Evolutionary conservation across 2,113 vertebrate genomes (phyloP).

Genomic region (Bothrops jararaca): DNA sequence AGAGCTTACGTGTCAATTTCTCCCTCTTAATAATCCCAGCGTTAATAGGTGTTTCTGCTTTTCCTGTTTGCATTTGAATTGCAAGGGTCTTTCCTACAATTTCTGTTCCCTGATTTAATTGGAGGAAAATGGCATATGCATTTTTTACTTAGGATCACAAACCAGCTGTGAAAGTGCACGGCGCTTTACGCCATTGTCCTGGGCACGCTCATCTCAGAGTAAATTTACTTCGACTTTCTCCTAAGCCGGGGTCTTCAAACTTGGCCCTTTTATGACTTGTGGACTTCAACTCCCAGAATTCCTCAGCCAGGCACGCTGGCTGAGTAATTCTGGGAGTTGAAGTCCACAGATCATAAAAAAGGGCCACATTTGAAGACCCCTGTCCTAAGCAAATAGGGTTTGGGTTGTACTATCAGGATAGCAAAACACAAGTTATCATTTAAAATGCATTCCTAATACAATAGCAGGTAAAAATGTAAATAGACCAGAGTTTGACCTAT

Average conservation of each 20-base stretch:
- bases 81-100: background rate
- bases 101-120: background rate
- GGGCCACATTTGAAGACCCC: no score
- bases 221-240: background rate
- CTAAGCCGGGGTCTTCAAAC: background rate
- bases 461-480: constrained; percentile 34
- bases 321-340: no score
- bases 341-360: no score
- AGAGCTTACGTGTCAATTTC: background rate
- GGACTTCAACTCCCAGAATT: no score
- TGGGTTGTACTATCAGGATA: constrained; percentile 46
- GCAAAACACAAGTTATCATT: constrained; percentile 37
- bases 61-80: background rate
- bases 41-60: background rate
- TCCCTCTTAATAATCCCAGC: background rate
- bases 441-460: constrained; percentile 31
- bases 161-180: background rate
- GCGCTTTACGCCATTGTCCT: background rate
- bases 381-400: background rate
- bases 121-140: background rate
- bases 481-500: background rate
- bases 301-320: no score
- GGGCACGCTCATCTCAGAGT: background rate
- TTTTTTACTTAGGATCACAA: background rate
- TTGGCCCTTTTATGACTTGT: no score